Evolutionary conservation across 1,140 invertebrate genomes (phyloP).

Genomic region (Cyclina sinensis): DNA sequence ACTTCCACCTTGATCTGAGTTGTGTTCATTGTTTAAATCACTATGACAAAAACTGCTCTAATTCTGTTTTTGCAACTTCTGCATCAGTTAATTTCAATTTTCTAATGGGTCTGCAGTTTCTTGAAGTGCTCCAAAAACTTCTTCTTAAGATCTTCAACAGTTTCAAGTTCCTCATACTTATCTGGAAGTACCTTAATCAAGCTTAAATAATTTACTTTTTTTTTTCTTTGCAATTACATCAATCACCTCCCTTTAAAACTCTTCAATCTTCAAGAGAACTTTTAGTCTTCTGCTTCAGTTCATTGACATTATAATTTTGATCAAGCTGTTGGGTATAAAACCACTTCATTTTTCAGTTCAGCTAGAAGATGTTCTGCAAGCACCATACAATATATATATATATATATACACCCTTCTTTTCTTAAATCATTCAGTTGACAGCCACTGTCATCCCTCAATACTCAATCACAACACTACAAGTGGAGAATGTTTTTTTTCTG

Average conservation of each 20-base stretch:
- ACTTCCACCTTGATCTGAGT: slow-evolving; percentile 33
- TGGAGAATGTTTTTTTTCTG: slow-evolving; percentile 33
- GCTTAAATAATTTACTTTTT: slow-evolving; percentile 46
- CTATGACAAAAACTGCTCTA: slow-evolving; percentile 10
- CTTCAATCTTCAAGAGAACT: slow-evolving; percentile 36
- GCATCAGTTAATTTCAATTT: background rate
- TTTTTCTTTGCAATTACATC: slow-evolving; percentile 28
- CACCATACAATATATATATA: background rate
- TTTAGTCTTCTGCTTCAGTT: slow-evolving; percentile 26
- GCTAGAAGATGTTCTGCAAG: slow-evolving; percentile 21
- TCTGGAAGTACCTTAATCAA: slow-evolving; percentile 28
- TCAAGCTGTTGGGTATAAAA: slow-evolving; percentile 36
- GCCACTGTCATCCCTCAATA: slow-evolving; percentile 18
- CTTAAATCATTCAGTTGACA: slow-evolving; percentile 43
- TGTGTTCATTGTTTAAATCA: background rate
- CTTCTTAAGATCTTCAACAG: slow-evolving; percentile 44
- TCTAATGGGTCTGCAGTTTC: background rate
- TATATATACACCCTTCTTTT: background rate
- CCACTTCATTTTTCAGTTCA: slow-evolving; percentile 43
- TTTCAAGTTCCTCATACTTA: slow-evolving; percentile 47
- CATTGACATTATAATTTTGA: slow-evolving; percentile 43
- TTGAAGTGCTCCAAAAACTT: slow-evolving; percentile 34
- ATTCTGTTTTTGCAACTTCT: slow-evolving; percentile 12
- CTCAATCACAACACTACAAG: slow-evolving; percentile 45
- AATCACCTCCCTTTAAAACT: slow-evolving; percentile 35